Percentiles rank a stretch among this genome's conserved stretches.
phyloP scores from a whole-genome alignment of 2,888 invertebrate species.

The Idaea straminata region DNA sequence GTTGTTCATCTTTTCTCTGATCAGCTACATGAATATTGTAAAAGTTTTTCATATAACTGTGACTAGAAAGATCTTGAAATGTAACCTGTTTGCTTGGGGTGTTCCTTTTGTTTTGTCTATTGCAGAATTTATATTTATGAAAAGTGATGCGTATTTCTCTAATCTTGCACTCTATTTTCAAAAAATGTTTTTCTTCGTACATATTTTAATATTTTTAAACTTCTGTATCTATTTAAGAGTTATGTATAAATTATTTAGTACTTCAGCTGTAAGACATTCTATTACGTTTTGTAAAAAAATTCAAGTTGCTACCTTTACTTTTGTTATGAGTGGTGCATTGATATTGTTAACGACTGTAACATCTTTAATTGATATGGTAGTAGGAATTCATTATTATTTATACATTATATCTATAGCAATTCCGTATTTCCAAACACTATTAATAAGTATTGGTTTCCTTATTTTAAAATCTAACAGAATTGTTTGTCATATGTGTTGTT shows the following conservation, averaged over 20 bases:
- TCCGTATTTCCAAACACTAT: not conserved
- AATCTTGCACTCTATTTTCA: not conserved
- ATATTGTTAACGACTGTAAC: not conserved
- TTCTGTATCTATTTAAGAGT: not conserved
- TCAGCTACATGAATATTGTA: slow-evolving; percentile 3
- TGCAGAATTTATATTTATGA: not conserved
- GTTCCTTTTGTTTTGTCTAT: too few relatives aligned
- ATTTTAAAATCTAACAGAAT: slow-evolving; percentile 1
- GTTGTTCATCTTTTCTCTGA: not conserved
- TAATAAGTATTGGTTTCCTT: not conserved
- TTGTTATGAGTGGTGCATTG: slow-evolving; percentile 2
- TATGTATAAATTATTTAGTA: not conserved
- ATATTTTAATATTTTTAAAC: not conserved
- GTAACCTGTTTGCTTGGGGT: slow-evolving; percentile 6
- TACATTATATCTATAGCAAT: not conserved
- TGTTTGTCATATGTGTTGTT: slow-evolving; percentile 4
- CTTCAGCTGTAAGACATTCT: not conserved
- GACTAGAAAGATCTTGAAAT: slow-evolving; percentile 4
- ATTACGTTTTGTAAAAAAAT: not conserved
- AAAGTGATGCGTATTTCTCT: not conserved
- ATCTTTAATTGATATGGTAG: not conserved
- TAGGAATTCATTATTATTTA: too few relatives aligned
- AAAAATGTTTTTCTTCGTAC: not conserved
- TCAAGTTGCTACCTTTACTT: slow-evolving; percentile 1
- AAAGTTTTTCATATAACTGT: not conserved